Evolutionary conservation across 2,888 invertebrate genomes (phyloP).

Genomic region (Agrenia bidenticulata): DNA sequence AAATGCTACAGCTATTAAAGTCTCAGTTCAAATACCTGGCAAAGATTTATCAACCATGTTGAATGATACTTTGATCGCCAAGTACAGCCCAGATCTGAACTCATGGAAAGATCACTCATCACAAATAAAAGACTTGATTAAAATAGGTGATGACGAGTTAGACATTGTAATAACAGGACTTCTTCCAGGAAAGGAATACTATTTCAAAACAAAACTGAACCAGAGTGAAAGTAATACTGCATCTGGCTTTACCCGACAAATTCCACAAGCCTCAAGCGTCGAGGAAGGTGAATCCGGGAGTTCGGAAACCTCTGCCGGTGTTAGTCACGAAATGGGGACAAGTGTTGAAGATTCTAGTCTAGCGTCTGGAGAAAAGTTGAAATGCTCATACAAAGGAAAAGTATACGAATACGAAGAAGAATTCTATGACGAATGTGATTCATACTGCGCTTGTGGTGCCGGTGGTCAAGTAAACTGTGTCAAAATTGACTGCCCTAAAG

Average conservation of each 20-base stretch:
- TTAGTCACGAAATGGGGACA: neutral
- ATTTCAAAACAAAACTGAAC: constrained; percentile 44
- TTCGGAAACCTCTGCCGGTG: neutral
- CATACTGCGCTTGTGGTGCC: constrained; percentile 73
- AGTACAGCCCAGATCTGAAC: constrained; percentile 41
- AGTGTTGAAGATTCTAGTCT: neutral
- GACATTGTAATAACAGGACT: constrained; percentile 44
- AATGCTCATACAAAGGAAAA: constrained; percentile 56
- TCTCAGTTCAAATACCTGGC: constrained; percentile 42
- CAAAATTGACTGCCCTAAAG: constrained; percentile 77
- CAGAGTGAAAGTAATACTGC: constrained; percentile 45
- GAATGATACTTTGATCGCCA: constrained; percentile 40
- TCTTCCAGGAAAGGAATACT: constrained; percentile 44
- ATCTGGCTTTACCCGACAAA: constrained; percentile 37
- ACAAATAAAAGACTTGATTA: constrained; percentile 44
- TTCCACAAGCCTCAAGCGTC: constrained; percentile 19
- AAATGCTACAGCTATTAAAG: constrained; percentile 46
- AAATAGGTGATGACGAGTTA: constrained; percentile 44
- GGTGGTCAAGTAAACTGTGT: constrained; percentile 70
- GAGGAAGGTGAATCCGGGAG: constrained; percentile 20
- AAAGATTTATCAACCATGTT: constrained; percentile 36
- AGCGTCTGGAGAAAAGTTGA: constrained; percentile 28
- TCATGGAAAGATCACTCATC: constrained; percentile 41
- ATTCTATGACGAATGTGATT: constrained; percentile 78
- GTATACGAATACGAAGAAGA: constrained; percentile 62